A percentile compares a stretch with the other conserved stretches of the same genome.
Evolutionary conservation across 2,113 vertebrate genomes (phyloP).

Genomic region (Dasyornis broadbenti): DNA sequence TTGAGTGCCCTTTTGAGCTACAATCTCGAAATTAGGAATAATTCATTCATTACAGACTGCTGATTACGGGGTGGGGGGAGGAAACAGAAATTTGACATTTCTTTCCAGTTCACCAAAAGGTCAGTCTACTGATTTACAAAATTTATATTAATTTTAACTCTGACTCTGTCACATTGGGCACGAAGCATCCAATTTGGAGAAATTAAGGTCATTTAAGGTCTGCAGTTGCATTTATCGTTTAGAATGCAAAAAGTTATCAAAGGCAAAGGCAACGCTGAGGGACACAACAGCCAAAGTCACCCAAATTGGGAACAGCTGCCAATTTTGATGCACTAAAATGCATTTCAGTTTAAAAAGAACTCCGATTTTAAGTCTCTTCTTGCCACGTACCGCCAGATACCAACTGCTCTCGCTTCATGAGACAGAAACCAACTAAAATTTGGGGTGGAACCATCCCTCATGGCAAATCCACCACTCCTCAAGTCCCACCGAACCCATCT

Average conservation of each 20-base stretch:
- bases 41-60: conserved; percentile 55
- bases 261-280: not conserved
- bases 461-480: not conserved
- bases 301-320: not conserved
- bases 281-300: not conserved
- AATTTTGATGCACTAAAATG: not conserved
- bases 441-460: not conserved
- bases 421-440: not conserved
- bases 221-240: not conserved
- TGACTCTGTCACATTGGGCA: conserved; percentile 23
- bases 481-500: rapidly evolving
- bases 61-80: not conserved
- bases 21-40: conserved; percentile 54
- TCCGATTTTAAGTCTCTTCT: not conserved
- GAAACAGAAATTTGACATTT: conserved; percentile 51
- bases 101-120: conserved; percentile 64
- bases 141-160: conserved; percentile 59
- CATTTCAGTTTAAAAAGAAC: not conserved
- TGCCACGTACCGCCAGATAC: not conserved
- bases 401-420: not conserved
- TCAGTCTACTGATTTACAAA: conserved; percentile 57
- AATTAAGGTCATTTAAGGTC: conserved; percentile 51
- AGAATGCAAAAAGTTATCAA: not conserved
- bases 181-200: not conserved
- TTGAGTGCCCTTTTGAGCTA: conserved; percentile 48